These are phyloP conservation scores for Branchinecta lynchi DNA, from an alignment of 1,140 invertebrate genomes.

Conservation along the genomic window DNA sequence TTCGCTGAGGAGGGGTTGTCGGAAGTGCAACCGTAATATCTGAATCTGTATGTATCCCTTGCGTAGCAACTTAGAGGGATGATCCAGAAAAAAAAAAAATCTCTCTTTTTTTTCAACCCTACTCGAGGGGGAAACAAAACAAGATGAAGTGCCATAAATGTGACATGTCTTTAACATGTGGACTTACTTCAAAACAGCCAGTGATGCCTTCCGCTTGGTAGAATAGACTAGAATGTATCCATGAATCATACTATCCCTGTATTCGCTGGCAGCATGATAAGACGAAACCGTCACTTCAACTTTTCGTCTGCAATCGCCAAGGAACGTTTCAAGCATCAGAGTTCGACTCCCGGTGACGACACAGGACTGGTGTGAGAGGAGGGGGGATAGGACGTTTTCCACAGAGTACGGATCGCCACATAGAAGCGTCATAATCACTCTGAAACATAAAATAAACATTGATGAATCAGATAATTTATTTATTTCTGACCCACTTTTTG, in stretches of 20 bases:
- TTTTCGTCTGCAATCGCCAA: constrained; percentile 70
- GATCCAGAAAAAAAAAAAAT: no score
- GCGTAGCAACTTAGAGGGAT: no score
- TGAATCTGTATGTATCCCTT: no score
- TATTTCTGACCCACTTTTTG: no score
- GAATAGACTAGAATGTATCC: constrained; percentile 93
- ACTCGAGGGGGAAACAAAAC: no score
- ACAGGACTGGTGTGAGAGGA: constrained; percentile 72
- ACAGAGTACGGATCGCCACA: constrained; percentile 88
- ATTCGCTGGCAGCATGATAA: constrained; percentile 83
- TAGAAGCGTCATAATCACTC: constrained; percentile 91
- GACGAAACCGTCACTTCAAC: constrained; percentile 88
- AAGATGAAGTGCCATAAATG: no score
- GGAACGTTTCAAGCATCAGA: constrained; percentile 74
- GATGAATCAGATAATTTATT: no score
- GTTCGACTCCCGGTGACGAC: constrained; percentile 70
- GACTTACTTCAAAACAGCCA: constrained; percentile 74
- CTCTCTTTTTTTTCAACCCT: no score
- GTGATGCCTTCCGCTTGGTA: constrained; percentile 81
- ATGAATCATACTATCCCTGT: constrained; percentile 78
- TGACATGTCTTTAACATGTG: no score
- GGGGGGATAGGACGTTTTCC: constrained; percentile 70
- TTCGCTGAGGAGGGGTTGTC: no score
- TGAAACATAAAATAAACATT: constrained; percentile 29
- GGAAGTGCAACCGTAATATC: no score